These are phyloP conservation scores for Tipula lateralis DNA, from an alignment of 2,888 invertebrate genomes.

Conservation along the genomic window DNA sequence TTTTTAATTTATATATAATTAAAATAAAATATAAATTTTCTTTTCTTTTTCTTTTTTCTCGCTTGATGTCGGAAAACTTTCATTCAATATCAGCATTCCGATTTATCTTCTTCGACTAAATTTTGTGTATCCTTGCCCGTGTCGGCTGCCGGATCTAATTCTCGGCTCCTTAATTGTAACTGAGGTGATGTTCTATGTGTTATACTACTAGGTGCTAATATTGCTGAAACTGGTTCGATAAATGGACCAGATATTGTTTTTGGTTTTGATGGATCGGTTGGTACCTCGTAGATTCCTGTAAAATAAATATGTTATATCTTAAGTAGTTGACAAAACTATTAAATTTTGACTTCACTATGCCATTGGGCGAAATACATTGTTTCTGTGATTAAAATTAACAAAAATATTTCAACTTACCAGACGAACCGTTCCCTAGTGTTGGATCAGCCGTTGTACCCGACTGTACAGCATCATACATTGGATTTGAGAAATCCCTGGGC, in stretches of 20 bases:
- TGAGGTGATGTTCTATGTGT: slow-evolving; percentile 73
- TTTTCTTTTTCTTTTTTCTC: neutral
- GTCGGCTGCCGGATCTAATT: slow-evolving; percentile 78
- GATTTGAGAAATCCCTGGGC: slow-evolving; percentile 92
- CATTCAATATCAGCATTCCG: slow-evolving; percentile 51
- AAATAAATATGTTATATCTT: slow-evolving; percentile 33
- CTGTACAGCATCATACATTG: slow-evolving; percentile 92
- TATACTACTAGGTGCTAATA: slow-evolving; percentile 75
- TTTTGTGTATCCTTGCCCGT: slow-evolving; percentile 88
- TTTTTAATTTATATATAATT: neutral
- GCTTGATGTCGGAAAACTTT: slow-evolving; percentile 25
- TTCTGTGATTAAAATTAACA: neutral
- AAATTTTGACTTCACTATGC: neutral
- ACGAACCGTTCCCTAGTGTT: slow-evolving; percentile 55
- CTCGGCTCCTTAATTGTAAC: slow-evolving; percentile 67
- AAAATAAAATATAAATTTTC: neutral
- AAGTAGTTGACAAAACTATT: neutral
- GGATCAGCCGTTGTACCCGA: slow-evolving; percentile 55
- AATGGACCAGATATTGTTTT: slow-evolving; percentile 54
- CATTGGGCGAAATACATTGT: too few species aligned
- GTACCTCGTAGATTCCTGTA: slow-evolving; percentile 75
- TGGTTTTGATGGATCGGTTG: slow-evolving; percentile 62
- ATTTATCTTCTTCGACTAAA: slow-evolving; percentile 84
- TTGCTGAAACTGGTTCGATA: slow-evolving; percentile 62
- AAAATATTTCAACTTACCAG: slow-evolving; percentile 47